These are phyloP conservation scores for Campaea margaritaria DNA, from an alignment of 2,888 invertebrate species.

Conservation along the genomic window DNA sequence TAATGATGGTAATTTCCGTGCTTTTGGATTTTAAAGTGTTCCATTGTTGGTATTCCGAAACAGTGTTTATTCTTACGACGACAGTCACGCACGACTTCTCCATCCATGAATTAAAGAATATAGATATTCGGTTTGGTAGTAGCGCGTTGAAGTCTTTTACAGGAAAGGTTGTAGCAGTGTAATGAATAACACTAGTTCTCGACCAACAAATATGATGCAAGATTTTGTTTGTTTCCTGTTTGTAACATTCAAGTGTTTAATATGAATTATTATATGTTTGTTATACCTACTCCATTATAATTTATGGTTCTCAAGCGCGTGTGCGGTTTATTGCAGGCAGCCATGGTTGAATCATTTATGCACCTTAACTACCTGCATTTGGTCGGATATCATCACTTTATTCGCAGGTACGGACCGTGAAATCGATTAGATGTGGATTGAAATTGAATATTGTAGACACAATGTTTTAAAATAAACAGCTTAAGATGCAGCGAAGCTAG, in stretches of 20 bases:
- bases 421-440: conserved; percentile 8
- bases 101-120: conserved; percentile 32
- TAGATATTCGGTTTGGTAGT: conserved; percentile 30
- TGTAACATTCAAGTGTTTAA: background rate
- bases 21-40: conserved; percentile 41
- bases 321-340: background rate
- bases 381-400: conserved; percentile 7
- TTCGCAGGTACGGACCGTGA: conserved; percentile 10
- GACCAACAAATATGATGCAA: background rate
- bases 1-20: conserved; percentile 45
- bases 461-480: conserved; percentile 4
- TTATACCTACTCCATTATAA: background rate
- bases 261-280: background rate
- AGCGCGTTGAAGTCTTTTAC: conserved; percentile 43
- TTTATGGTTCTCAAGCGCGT: no score
- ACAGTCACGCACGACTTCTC: conserved; percentile 32
- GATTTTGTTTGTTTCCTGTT: background rate
- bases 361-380: background rate
- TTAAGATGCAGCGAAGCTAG: conserved; percentile 5
- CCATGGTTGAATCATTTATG: conserved; percentile 1
- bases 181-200: background rate
- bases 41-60: conserved; percentile 40
- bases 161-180: conserved; percentile 7
- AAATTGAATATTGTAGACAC: conserved; percentile 14
- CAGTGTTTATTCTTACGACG: conserved; percentile 4